These are phyloP conservation scores for Numenius arquata DNA, from an alignment of 2,113 vertebrate genomes.

Conservation along the genomic window DNA sequence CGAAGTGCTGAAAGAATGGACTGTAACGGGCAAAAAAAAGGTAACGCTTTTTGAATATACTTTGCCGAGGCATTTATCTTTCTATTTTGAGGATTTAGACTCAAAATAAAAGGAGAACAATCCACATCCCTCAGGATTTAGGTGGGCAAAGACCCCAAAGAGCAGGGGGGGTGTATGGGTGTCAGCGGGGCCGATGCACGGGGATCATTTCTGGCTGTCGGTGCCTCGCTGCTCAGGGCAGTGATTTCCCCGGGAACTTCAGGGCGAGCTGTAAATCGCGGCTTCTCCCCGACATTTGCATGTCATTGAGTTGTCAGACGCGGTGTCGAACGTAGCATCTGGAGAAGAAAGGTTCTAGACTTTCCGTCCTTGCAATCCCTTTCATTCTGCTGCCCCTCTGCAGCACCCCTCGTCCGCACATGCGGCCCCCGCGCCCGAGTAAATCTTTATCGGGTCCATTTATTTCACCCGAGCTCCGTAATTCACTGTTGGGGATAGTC, in stretches of 20 bases:
- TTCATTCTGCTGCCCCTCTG: not conserved
- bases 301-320: not conserved
- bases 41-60: slow-evolving; percentile 51
- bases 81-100: not conserved
- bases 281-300: accelerated
- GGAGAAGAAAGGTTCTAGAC: not conserved
- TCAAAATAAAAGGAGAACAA: not conserved
- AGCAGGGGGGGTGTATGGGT: not conserved
- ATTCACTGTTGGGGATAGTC: not conserved
- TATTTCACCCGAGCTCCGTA: not conserved
- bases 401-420: not conserved
- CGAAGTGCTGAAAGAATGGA: slow-evolving; percentile 96
- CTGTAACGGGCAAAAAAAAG: slow-evolving; percentile 95
- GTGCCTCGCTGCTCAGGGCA: not conserved
- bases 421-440: not conserved
- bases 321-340: accelerated
- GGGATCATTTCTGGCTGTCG: not conserved
- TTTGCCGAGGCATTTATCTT: not conserved
- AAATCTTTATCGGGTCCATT: not conserved
- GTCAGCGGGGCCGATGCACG: accelerated
- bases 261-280: not conserved
- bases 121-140: not conserved
- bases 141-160: not conserved
- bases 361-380: not conserved
- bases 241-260: not conserved